Conservation (phyloP, 1,140 invertebrate genomes). For the Lepidurus couesii region DNA sequence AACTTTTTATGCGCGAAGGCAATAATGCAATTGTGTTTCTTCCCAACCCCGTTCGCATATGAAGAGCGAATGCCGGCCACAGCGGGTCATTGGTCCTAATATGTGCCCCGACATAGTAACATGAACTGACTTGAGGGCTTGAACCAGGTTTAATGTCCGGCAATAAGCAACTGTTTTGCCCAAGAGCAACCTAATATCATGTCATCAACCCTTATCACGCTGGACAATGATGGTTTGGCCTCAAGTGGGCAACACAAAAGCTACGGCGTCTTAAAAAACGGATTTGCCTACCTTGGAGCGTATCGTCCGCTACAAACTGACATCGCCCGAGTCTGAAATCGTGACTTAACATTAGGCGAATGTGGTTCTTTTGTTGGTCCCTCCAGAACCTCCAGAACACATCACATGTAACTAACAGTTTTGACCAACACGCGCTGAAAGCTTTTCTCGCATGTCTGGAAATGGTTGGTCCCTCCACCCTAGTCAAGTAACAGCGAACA, state of each 20-base stretch:
- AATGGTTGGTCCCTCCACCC: not conserved
- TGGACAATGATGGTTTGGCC: conserved; percentile 2
- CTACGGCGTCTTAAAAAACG: not conserved
- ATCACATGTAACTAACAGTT: not conserved
- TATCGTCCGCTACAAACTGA: not conserved
- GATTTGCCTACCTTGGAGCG: not conserved
- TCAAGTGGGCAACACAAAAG: not conserved
- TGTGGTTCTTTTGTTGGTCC: not conserved
- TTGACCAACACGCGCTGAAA: not conserved
- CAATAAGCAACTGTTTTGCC: conserved; percentile 19
- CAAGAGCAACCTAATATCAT: not conserved
- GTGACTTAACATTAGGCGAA: not conserved
- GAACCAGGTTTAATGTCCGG: not conserved
- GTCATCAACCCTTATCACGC: conserved; percentile 14
- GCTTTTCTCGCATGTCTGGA: not conserved
- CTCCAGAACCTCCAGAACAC: not conserved
- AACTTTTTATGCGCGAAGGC: not conserved
- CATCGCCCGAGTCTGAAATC: not conserved
- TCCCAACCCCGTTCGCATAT: not conserved
- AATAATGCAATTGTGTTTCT: not conserved
- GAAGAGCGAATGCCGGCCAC: not conserved
- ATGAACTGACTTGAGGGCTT: conserved; percentile 9
- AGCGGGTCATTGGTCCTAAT: not conserved
- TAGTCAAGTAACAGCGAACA: not conserved
- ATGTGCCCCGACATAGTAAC: not conserved